phyloP scores from a whole-genome alignment of 2,797 vertebrate genomes.

The Eulemur albifrons region DNA sequence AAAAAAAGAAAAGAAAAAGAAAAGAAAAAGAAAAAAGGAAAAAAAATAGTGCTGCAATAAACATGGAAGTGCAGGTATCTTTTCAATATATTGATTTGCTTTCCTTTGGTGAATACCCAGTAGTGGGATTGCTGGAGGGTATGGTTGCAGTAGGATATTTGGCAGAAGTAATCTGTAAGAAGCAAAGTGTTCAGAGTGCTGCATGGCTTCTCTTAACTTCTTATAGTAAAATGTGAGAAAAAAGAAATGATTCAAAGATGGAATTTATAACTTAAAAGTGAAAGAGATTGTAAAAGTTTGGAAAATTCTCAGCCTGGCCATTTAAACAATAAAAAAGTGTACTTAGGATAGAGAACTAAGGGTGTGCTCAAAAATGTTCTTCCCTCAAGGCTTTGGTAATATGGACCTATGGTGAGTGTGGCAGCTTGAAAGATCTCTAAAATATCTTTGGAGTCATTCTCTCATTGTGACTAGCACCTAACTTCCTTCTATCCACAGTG shows the following conservation, averaged over 20 bases:
- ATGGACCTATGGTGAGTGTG: not conserved
- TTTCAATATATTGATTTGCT: not conserved
- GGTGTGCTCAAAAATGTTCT: not conserved
- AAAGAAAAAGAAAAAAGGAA: too few species aligned
- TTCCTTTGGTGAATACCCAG: not conserved
- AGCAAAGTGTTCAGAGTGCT: not conserved
- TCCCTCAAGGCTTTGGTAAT: not conserved
- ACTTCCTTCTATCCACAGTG: not conserved
- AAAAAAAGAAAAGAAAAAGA: too few species aligned
- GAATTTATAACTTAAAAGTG: not conserved
- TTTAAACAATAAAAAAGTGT: not conserved
- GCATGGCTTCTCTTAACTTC: not conserved
- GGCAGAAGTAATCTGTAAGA: not conserved
- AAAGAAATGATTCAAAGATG: not conserved
- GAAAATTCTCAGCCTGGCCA: not conserved
- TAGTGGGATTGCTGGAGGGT: too few species aligned
- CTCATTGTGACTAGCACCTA: not conserved
- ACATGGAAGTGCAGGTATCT: not conserved
- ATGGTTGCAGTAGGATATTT: not conserved
- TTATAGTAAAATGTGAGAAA: not conserved
- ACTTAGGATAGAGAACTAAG: not conserved
- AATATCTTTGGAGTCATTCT: not conserved
- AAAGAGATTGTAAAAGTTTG: not conserved
- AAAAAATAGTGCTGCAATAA: not conserved
- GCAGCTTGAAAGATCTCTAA: not conserved